These are phyloP conservation scores for Nemotelus nigrinus DNA, from an alignment of 2,888 invertebrate species.

Conservation along the genomic window DNA sequence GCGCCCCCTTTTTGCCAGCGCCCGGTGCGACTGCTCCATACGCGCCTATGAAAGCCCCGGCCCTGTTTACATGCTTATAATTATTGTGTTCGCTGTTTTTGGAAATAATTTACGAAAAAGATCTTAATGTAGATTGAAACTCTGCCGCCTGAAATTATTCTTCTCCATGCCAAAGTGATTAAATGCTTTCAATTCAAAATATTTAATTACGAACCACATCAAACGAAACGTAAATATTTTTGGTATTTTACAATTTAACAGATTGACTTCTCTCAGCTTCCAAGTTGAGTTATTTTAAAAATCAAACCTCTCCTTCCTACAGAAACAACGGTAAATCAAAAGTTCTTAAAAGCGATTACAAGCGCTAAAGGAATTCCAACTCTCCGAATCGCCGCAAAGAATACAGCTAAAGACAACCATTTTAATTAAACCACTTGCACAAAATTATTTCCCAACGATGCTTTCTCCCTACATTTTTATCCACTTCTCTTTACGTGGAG, in stretches of 20 bases:
- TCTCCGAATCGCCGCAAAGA: not conserved
- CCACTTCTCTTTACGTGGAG: not conserved
- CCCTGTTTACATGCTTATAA: too few relatives aligned
- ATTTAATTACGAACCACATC: slow-evolving; percentile 19
- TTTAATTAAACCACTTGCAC: slow-evolving; percentile 40
- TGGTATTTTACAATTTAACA: slow-evolving; percentile 14
- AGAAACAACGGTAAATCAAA: slow-evolving; percentile 33
- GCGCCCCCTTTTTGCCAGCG: too few relatives aligned
- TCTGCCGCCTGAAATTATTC: too few relatives aligned
- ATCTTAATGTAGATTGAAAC: too few relatives aligned
- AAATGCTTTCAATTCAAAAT: not conserved
- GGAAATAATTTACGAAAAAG: too few relatives aligned
- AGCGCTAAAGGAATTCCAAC: slow-evolving; percentile 37
- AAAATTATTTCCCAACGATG: slow-evolving; percentile 21
- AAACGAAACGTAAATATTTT: slow-evolving; percentile 13
- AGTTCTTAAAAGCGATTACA: slow-evolving; percentile 41
- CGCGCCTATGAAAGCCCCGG: too few relatives aligned
- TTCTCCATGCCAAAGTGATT: too few relatives aligned
- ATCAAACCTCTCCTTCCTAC: not conserved
- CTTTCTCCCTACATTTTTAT: not conserved
- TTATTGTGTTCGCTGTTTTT: too few relatives aligned
- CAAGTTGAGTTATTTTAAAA: not conserved
- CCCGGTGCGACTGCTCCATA: too few relatives aligned
- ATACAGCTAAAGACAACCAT: slow-evolving; percentile 27
- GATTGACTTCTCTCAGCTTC: not conserved